A percentile compares a stretch with the other conserved stretches of the same genome.
Conservation (phyloP, 2,888 invertebrate genomes). For the Arge pagana region DNA sequence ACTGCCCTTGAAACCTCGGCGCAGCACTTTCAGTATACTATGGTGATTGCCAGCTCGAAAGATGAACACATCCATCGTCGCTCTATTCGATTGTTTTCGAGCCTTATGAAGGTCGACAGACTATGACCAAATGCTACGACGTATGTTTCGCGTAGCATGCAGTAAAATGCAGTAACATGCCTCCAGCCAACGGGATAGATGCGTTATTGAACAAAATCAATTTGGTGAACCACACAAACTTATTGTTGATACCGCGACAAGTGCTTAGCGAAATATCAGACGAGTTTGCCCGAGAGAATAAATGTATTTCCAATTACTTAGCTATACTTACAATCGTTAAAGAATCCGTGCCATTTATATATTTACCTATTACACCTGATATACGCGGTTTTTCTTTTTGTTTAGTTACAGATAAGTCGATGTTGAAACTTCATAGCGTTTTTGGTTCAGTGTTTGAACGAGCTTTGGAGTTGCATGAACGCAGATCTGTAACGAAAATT, state of each 20-base stretch:
- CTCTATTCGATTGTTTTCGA: too few species aligned
- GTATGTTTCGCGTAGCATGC: too few species aligned
- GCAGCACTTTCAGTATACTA: too few species aligned
- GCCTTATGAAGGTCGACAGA: too few species aligned
- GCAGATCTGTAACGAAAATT: conserved; percentile 59
- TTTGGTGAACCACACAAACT: conserved; percentile 27
- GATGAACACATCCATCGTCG: too few species aligned
- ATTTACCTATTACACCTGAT: too few species aligned
- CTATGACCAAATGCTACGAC: too few species aligned
- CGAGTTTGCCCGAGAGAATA: conserved; percentile 41
- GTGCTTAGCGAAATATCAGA: conserved; percentile 38
- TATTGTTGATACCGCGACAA: conserved; percentile 31
- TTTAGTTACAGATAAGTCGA: conserved; percentile 65
- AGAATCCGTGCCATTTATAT: too few species aligned
- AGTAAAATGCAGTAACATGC: too few species aligned
- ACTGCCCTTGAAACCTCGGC: too few species aligned
- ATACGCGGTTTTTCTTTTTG: conserved; percentile 61
- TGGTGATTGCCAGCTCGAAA: too few species aligned
- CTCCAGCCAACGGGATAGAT: too few species aligned
- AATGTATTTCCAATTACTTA: conserved; percentile 42
- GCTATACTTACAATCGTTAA: conserved; percentile 1
- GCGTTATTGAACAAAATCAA: not conserved
- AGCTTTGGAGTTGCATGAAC: conserved; percentile 69
- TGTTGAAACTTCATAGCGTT: conserved; percentile 64
- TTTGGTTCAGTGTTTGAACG: conserved; percentile 66